Percentiles rank a stretch among this genome's conserved stretches.
These are phyloP conservation scores for Procavia capensis DNA, from an alignment of 2,113 vertebrate species.

Conservation along the genomic window DNA sequence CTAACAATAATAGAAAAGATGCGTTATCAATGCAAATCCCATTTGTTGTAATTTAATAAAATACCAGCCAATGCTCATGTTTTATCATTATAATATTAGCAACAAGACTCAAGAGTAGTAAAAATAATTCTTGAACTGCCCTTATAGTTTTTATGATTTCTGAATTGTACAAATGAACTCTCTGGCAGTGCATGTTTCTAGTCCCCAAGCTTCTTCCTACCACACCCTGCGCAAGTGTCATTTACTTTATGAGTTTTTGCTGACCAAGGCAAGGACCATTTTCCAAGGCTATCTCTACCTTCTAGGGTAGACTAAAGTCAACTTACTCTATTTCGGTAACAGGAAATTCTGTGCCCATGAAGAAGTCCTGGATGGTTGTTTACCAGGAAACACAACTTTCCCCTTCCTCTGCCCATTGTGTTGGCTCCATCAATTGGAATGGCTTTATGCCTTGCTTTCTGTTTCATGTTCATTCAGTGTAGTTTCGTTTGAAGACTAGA, in stretches of 20 bases:
- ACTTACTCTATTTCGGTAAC: background rate
- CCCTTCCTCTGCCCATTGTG: background rate
- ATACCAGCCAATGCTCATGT: background rate
- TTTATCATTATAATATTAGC: background rate
- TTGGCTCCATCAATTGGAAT: background rate
- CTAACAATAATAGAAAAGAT: background rate
- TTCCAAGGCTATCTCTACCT: background rate
- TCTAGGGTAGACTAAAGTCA: background rate
- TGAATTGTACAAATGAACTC: background rate
- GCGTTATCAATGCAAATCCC: background rate
- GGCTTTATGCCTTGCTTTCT: background rate
- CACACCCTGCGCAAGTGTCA: rapidly evolving
- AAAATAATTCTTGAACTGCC: background rate
- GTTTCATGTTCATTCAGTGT: background rate
- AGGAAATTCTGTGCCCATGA: background rate
- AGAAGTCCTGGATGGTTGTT: background rate
- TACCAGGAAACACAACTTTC: background rate
- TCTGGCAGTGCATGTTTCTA: background rate
- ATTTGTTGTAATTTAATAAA: background rate
- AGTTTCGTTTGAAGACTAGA: background rate
- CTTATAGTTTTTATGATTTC: background rate
- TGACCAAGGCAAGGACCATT: background rate
- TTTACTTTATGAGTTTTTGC: background rate
- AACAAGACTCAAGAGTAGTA: background rate
- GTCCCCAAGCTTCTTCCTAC: rapidly evolving